A percentile compares a stretch with the other conserved stretches of the same genome.
Conservation (phyloP, 2,113 vertebrate species). For the Catharus bicknelli region DNA sequence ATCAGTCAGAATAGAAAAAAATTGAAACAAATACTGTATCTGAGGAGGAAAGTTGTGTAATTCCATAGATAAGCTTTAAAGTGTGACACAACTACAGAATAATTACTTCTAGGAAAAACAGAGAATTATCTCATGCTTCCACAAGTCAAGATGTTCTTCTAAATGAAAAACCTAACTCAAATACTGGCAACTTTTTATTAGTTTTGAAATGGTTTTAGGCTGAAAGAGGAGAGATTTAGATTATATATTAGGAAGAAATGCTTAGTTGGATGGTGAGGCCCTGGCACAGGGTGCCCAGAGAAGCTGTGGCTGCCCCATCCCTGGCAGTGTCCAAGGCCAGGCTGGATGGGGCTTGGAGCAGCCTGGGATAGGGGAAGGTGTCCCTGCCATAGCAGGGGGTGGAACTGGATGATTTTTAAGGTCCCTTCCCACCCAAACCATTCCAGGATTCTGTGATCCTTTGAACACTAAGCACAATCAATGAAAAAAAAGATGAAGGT, state of each 20-base stretch:
- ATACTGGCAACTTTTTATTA: background rate
- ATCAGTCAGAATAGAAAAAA: background rate
- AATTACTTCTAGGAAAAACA: background rate
- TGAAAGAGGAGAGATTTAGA: background rate
- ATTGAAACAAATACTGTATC: background rate
- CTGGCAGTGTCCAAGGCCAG: background rate
- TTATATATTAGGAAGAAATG: background rate
- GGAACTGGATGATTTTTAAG: background rate
- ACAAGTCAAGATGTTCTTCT: background rate
- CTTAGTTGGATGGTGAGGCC: background rate
- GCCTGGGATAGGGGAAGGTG: rapidly evolving
- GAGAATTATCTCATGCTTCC: background rate
- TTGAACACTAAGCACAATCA: background rate
- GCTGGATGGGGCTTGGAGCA: rapidly evolving
- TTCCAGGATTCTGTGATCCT: background rate
- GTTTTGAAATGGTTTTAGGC: background rate
- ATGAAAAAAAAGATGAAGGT: background rate
- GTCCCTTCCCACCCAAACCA: background rate
- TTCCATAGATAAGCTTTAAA: background rate
- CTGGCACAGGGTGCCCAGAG: background rate
- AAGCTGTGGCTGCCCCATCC: background rate
- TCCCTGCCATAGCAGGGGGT: too few relatives aligned
- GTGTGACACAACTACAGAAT: background rate
- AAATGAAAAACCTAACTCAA: background rate
- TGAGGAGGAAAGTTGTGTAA: background rate